A percentile compares a stretch with the other conserved stretches of the same genome.
Conservation (phyloP, 2,888 invertebrate genomes). For the Frankliniella intonsa region DNA sequence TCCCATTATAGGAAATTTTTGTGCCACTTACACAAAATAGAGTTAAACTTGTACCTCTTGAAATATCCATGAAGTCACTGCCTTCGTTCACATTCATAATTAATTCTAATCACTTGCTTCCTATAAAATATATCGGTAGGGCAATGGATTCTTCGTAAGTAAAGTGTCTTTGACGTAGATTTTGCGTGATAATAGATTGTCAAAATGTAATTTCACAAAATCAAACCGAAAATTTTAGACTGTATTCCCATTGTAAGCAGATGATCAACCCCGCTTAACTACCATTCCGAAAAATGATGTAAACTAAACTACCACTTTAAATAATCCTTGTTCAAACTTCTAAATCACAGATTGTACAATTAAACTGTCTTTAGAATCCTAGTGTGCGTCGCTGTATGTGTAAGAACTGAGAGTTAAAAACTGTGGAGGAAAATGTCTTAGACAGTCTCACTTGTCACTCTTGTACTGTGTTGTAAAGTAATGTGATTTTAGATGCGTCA, state of each 20-base stretch:
- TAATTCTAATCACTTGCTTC: not conserved
- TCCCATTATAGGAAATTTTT: not conserved
- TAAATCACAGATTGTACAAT: not conserved
- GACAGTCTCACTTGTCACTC: not conserved
- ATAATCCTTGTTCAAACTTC: not conserved
- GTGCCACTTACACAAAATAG: not conserved
- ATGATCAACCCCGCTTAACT: not conserved
- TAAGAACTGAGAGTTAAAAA: not conserved
- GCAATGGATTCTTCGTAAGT: slow-evolving; percentile 14
- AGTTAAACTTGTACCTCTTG: not conserved
- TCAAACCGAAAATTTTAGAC: not conserved
- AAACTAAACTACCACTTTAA: not conserved
- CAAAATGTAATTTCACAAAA: not conserved
- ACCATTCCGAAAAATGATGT: not conserved
- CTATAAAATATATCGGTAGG: not conserved
- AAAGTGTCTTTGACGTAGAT: slow-evolving; percentile 14
- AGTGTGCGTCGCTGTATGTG: not conserved
- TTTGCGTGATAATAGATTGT: not conserved
- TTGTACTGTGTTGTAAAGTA: slow-evolving; percentile 10
- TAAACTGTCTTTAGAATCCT: not conserved
- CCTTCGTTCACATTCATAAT: not conserved
- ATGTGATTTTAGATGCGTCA: slow-evolving; percentile 14
- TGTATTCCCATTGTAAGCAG: not conserved
- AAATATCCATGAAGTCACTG: too few relatives aligned
- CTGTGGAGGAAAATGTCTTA: not conserved